Conservation (phyloP, 2,113 vertebrate genomes). For the Crotalus horridus region DNA sequence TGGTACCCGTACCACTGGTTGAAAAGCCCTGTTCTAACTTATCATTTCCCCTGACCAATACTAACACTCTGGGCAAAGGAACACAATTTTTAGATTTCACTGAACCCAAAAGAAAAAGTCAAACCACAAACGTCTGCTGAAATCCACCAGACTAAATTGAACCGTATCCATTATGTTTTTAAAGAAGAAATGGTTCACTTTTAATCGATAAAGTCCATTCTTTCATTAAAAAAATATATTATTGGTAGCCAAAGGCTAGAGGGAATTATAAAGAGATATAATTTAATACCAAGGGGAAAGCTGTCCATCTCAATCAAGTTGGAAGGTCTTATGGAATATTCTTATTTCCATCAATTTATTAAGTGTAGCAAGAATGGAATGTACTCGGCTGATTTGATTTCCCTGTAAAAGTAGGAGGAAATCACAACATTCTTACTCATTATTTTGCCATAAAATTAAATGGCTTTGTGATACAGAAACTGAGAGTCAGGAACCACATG, state of each 20-base stretch:
- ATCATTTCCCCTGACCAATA: neutral
- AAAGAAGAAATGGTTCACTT: neutral
- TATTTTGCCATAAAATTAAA: neutral
- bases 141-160: neutral
- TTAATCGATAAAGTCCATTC: neutral
- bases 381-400: neutral
- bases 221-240: neutral
- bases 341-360: neutral
- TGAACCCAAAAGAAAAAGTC: neutral
- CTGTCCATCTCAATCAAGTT: neutral
- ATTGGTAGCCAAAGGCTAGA: neutral
- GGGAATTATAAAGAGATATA: neutral
- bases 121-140: neutral
- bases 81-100: neutral
- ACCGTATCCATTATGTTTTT: neutral
- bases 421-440: neutral
- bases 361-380: neutral
- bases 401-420: neutral
- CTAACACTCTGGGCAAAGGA: neutral
- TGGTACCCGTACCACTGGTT: too few species aligned
- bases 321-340: neutral
- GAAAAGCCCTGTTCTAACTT: neutral
- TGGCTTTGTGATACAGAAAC: neutral
- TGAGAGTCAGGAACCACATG: neutral
- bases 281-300: neutral